phyloP scores from a whole-genome alignment of 2,888 invertebrate species.

The Alentia gelatinosa region DNA sequence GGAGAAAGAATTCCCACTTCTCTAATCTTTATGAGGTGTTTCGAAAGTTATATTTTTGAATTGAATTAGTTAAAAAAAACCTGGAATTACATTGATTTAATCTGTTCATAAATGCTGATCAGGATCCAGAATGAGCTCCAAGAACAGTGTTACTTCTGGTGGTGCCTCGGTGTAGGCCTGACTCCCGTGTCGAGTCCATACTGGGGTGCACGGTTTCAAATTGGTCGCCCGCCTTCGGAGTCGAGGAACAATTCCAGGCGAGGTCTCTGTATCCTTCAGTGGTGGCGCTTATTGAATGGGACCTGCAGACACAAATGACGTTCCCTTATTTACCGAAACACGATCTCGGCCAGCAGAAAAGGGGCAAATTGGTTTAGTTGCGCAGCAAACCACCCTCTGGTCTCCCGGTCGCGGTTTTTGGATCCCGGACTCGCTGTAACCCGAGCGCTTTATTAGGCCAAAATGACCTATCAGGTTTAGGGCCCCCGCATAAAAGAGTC shows the following conservation, averaged over 20 bases:
- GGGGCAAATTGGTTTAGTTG: constrained; percentile 22
- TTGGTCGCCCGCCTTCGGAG: not conserved
- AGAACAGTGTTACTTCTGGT: too few species aligned
- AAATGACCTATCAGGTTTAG: constrained; percentile 23
- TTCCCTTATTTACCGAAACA: constrained; percentile 23
- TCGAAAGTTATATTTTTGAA: too few species aligned
- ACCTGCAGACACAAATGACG: not conserved
- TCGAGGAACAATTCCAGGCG: not conserved
- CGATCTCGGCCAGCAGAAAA: not conserved
- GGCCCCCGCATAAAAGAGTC: not conserved
- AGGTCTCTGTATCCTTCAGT: not conserved
- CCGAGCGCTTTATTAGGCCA: constrained; percentile 29
- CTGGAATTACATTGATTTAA: too few species aligned
- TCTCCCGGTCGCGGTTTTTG: not conserved
- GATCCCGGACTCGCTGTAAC: not conserved
- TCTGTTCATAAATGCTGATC: too few species aligned
- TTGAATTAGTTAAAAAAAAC: too few species aligned
- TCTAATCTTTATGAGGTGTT: too few species aligned
- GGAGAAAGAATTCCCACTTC: too few species aligned
- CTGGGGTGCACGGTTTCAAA: too few species aligned
- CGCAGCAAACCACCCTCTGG: not conserved
- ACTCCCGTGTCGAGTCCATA: too few species aligned
- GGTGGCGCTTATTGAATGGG: not conserved
- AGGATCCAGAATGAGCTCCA: too few species aligned
- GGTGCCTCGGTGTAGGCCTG: too few species aligned